phyloP scores from a whole-genome alignment of 2,888 invertebrate genomes.

The Drosophila kambysellisi region DNA sequence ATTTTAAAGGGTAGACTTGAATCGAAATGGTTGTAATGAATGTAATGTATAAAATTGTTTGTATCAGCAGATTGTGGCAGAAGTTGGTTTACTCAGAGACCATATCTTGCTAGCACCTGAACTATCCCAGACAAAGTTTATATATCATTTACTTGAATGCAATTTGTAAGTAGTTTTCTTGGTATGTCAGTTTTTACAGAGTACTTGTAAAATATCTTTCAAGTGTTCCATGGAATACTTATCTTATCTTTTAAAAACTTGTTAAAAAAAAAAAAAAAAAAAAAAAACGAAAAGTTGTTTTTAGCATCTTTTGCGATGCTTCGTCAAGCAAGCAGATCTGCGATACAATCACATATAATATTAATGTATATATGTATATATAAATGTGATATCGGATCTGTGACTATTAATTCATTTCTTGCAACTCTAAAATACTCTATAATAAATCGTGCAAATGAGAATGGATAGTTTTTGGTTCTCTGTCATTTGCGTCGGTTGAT shows the following conservation, averaged over 20 bases:
- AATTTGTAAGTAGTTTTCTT: background rate
- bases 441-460: background rate
- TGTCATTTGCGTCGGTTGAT: slow-evolving; percentile 6
- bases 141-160: fast-evolving
- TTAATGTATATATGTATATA: background rate
- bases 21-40: too few relatives aligned
- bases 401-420: background rate
- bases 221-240: too few relatives aligned
- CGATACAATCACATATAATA: too few relatives aligned
- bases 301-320: background rate
- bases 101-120: background rate
- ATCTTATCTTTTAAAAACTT: background rate
- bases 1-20: too few relatives aligned
- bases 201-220: background rate
- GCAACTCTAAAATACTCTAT: background rate
- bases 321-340: too few relatives aligned
- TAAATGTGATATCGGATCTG: background rate
- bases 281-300: background rate
- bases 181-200: background rate
- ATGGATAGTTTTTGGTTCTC: background rate
- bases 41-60: background rate
- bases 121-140: background rate
- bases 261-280: background rate
- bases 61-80: background rate
- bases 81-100: too few relatives aligned